Evolutionary conservation across 2,113 vertebrate species (phyloP), one percentile per base, ranked within the genome.

Genomic region (Coregonus clupeaformis): DNA sequence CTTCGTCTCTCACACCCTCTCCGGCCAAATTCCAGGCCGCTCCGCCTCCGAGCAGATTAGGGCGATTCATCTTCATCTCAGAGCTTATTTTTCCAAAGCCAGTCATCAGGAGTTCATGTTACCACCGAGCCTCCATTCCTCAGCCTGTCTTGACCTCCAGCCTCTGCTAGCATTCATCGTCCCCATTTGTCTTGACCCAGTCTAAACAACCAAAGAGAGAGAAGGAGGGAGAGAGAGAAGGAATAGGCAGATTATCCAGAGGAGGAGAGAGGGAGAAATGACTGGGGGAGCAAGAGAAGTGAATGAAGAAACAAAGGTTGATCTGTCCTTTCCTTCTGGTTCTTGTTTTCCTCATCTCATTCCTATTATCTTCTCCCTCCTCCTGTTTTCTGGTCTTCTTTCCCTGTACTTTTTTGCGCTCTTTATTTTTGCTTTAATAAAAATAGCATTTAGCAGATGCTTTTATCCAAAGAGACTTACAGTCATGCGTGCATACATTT

Each of bases 181-280:
- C 78, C 79, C 79, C 80, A 85, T 87, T 87, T 88, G 86, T 93
- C 88, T 89, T 71, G 70, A 71, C 74, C 83, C 87, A 92, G 90
- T 90, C 88, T 89, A 92, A 93, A 92, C 91, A 91, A 80, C 77
- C 77, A 49, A 66, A 68, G 70, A 72, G 73, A 27, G 76, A 76
- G 77, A 77, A 75, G 80, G 68, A 63, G 67, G 64, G 59, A n/a
- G 47, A 14, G 68, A 59, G 80, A 65, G 70, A 76, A 66, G 81
- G 80, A 82, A 52, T 84, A n/a, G 60, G 36, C 4, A 0, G 67
- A 25, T 20, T 78, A 80, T 80, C 24, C 32, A 22, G 25, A 63
- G n/a, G 83, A 89, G 82, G 85, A 81, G 85, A 82, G 59, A 42
- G 22, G 29, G 36, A 13, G 12, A 13, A 47, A 13, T 9, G 45